Evolutionary conservation across 2,113 vertebrate genomes (phyloP).

Genomic region (Felis chaus): DNA sequence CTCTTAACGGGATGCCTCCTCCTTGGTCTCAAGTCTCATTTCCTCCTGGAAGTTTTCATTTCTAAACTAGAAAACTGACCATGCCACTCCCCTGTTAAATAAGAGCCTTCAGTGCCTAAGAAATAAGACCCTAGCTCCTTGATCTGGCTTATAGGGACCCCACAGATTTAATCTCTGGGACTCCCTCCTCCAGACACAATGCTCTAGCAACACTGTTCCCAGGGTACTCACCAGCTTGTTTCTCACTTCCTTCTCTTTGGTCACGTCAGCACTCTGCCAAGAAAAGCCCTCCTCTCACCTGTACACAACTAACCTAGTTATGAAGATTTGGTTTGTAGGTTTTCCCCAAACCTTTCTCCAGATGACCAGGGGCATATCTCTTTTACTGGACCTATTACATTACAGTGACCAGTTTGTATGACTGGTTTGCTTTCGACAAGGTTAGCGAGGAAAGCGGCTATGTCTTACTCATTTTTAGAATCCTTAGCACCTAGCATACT

Average conservation of each 20-base stretch:
- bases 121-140: neutral
- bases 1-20: neutral
- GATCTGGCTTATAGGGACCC: neutral
- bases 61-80: neutral
- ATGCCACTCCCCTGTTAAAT: neutral
- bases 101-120: neutral
- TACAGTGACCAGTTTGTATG: neutral
- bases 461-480: neutral
- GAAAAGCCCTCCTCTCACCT: neutral
- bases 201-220: neutral
- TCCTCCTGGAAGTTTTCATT: neutral
- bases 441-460: neutral
- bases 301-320: neutral
- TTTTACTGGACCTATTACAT: neutral
- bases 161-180: neutral
- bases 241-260: neutral
- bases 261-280: neutral
- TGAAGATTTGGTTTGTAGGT: neutral
- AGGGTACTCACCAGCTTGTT: neutral
- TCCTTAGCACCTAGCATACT: neutral
- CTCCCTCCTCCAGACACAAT: neutral
- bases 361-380: neutral
- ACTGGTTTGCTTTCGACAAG: neutral
- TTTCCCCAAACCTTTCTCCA: neutral
- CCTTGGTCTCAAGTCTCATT: neutral